These are phyloP conservation scores for Anarrhichthys ocellatus DNA, from an alignment of 2,113 vertebrate genomes.

Conservation along the genomic window DNA sequence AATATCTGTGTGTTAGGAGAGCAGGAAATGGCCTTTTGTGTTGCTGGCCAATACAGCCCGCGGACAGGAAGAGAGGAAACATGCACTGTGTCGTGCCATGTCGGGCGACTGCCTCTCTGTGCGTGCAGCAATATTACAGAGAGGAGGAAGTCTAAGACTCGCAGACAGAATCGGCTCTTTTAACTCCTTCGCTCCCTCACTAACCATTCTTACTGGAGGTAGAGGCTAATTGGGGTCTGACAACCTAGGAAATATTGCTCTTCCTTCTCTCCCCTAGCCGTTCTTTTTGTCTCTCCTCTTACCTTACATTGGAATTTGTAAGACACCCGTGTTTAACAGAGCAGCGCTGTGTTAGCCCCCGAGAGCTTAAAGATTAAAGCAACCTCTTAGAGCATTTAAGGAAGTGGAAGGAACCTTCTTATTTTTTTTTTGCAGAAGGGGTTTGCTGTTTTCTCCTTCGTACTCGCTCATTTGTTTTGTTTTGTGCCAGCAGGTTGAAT, in stretches of 20 bases:
- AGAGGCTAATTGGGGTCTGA: not conserved
- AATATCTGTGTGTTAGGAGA: constrained; percentile 57
- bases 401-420: constrained; percentile 82
- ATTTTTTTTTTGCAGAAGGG: constrained; percentile 65
- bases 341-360: constrained; percentile 82
- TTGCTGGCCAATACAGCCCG: constrained; percentile 62
- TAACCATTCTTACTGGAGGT: constrained; percentile 6
- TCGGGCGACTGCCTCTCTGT: constrained; percentile 33
- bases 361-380: constrained; percentile 89
- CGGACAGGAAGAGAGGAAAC: constrained; percentile 58
- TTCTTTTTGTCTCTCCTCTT: constrained; percentile 14
- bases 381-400: constrained; percentile 81
- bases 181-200: constrained; percentile 12
- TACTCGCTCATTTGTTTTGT: constrained; percentile 4
- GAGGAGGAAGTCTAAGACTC: constrained; percentile 5
- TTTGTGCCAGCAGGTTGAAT: constrained; percentile 66
- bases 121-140: constrained; percentile 41
- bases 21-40: constrained; percentile 74
- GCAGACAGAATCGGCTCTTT: constrained; percentile 20
- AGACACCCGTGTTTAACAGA: constrained; percentile 72
- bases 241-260: not conserved
- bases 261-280: not conserved
- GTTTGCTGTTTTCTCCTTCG: constrained; percentile 19
- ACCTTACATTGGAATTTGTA: constrained; percentile 71
- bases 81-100: constrained; percentile 46